Evolutionary conservation across 2,797 vertebrate genomes (phyloP).

Genomic region (Pseudocheirus occidentalis): DNA sequence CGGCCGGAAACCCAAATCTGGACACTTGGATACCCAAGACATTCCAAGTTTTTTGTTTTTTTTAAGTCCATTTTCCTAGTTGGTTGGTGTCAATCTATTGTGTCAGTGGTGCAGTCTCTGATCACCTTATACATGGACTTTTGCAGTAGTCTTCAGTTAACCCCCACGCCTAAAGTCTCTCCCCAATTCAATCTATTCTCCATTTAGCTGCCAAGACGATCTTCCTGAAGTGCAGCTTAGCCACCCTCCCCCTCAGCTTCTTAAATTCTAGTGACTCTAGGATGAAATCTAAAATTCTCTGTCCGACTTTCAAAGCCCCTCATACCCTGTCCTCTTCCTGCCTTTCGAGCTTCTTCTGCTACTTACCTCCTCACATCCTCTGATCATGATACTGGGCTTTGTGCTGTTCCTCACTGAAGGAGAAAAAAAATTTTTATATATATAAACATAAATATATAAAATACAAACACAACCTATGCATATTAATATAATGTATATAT

Average conservation of each 20-base stretch:
- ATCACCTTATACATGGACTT: neutral
- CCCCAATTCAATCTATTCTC: neutral
- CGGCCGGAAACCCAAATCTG: too few relatives aligned
- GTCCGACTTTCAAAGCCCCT: neutral
- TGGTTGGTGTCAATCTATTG: neutral
- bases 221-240: neutral
- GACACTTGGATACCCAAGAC: neutral
- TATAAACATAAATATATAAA: neutral
- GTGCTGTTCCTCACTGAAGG: neutral
- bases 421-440: neutral
- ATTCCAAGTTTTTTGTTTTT: too few relatives aligned
- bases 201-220: neutral
- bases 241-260: too few relatives aligned
- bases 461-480: too few relatives aligned
- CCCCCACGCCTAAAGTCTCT: neutral
- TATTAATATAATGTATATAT: too few relatives aligned
- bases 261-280: neutral
- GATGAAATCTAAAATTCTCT: neutral
- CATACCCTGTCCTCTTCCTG: neutral
- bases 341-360: neutral
- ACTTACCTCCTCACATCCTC: neutral
- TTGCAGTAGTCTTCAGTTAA: neutral
- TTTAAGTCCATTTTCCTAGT: neutral
- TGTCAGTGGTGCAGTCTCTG: neutral
- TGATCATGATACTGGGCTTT: neutral